Conservation (phyloP, 2,113 vertebrate species). For the Camelus dromedarius region DNA sequence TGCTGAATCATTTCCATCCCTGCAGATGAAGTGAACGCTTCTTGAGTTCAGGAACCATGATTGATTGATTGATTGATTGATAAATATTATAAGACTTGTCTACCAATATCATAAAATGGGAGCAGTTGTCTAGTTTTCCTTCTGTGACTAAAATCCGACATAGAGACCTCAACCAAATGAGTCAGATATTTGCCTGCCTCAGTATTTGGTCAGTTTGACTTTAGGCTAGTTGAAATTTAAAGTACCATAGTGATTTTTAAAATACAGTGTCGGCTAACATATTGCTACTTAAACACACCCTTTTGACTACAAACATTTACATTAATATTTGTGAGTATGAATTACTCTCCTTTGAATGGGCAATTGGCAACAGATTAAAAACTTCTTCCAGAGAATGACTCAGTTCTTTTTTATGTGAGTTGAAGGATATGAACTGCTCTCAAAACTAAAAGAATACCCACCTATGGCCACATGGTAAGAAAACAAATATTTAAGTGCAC, state of each 20-base stretch:
- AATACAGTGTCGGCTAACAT: background rate
- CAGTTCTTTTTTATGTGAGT: background rate
- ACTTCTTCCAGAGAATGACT: background rate
- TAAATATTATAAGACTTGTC: background rate
- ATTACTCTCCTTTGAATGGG: constrained; percentile 35
- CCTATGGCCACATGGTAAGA: background rate
- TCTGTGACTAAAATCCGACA: background rate
- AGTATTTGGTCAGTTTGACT: background rate
- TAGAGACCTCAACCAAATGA: background rate
- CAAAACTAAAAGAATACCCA: background rate
- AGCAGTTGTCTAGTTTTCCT: background rate
- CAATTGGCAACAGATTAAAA: constrained; percentile 17
- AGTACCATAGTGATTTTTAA: background rate
- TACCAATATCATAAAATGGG: background rate
- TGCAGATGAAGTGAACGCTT: background rate
- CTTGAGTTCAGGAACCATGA: background rate
- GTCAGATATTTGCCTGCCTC: background rate
- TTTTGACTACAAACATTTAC: background rate
- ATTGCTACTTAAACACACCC: background rate
- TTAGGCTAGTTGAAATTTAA: constrained; percentile 36
- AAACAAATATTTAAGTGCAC: background rate
- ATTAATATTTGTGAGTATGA: constrained; percentile 18
- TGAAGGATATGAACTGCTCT: constrained; percentile 26
- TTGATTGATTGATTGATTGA: background rate
- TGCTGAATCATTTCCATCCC: background rate